Evolutionary conservation across 2,888 invertebrate species (phyloP).

Genomic region (Trachelus stipa): DNA sequence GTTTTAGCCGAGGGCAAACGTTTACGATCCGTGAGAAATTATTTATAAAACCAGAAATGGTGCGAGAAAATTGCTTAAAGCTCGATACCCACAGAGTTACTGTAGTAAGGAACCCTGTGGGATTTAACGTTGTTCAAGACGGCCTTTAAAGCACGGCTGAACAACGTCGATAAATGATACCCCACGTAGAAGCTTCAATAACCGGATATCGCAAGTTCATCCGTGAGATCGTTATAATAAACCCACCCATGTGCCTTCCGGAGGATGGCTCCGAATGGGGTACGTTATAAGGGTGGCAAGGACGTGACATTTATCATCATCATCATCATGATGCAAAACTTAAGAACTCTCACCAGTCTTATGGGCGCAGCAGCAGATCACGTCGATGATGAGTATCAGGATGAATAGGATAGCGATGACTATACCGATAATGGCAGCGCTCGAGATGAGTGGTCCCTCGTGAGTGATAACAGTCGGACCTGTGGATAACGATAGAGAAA

Average conservation of each 20-base stretch:
- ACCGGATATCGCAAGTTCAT: background rate
- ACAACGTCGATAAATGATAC: background rate
- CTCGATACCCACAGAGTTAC: background rate
- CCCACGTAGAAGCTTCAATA: background rate
- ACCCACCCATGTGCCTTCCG: background rate
- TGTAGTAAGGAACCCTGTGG: no score
- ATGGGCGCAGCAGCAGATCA: conserved; percentile 80
- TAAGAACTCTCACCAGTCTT: conserved; percentile 66
- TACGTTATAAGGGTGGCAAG: background rate
- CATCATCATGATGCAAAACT: background rate
- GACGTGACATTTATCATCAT: background rate
- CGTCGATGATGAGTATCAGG: conserved; percentile 79
- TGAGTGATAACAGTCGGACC: conserved; percentile 59
- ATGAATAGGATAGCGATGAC: conserved; percentile 84
- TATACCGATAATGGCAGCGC: conserved; percentile 85
- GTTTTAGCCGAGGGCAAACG: background rate
- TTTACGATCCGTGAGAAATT: background rate
- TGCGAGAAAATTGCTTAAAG: background rate
- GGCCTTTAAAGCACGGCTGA: background rate
- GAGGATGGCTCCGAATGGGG: background rate
- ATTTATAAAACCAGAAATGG: background rate
- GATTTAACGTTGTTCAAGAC: no score
- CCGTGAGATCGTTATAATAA: background rate
- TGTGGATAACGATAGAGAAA: conserved; percentile 45
- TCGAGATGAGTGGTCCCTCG: conserved; percentile 72